These are phyloP conservation scores for Paralichthys olivaceus DNA, from an alignment of 2,113 vertebrate species.

Conservation along the genomic window DNA sequence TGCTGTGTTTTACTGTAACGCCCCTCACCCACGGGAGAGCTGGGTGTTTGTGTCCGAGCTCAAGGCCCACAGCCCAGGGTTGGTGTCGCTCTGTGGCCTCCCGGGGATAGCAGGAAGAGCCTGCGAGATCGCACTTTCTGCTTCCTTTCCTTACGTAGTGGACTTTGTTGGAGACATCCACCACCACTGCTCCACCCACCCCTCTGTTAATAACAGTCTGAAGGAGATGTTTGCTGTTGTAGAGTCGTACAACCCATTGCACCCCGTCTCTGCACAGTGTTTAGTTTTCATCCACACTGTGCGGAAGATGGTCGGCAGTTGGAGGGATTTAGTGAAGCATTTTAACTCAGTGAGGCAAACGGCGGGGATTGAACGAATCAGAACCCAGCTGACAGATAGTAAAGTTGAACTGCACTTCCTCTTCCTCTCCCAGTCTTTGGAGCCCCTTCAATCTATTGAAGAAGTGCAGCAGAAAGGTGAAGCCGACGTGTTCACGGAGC, in stretches of 20 bases:
- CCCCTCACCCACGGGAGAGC: slow-evolving; percentile 10
- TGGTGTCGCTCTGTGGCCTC: slow-evolving; percentile 71
- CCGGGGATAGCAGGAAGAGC: slow-evolving; percentile 55
- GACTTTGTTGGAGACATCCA: slow-evolving; percentile 70
- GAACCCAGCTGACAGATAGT: slow-evolving; percentile 42
- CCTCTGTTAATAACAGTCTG: slow-evolving; percentile 24
- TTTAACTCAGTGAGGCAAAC: slow-evolving; percentile 44
- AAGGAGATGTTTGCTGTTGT: slow-evolving; percentile 52
- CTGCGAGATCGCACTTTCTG: slow-evolving; percentile 58
- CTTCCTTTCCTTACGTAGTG: slow-evolving; percentile 46
- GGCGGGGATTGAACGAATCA: neutral
- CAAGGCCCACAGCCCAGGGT: slow-evolving; percentile 37
- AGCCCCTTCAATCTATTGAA: slow-evolving; percentile 70
- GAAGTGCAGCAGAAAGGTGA: slow-evolving; percentile 34
- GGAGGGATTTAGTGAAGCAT: slow-evolving; percentile 67
- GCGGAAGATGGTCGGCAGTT: slow-evolving; percentile 60
- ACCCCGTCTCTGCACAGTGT: slow-evolving; percentile 32
- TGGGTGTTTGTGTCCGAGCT: slow-evolving; percentile 46
- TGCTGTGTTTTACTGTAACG: slow-evolving; percentile 66
- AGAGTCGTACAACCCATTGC: neutral
- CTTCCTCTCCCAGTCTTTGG: slow-evolving; percentile 74
- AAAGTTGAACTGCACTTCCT: slow-evolving; percentile 59
- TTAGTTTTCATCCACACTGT: slow-evolving; percentile 48
- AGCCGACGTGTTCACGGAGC: slow-evolving; percentile 6
- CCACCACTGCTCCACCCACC: slow-evolving; percentile 43